Percentiles rank a stretch among this genome's conserved stretches.
These are phyloP conservation scores for Rattus rattus DNA, from an alignment of 2,113 vertebrate species.

Conservation along the genomic window DNA sequence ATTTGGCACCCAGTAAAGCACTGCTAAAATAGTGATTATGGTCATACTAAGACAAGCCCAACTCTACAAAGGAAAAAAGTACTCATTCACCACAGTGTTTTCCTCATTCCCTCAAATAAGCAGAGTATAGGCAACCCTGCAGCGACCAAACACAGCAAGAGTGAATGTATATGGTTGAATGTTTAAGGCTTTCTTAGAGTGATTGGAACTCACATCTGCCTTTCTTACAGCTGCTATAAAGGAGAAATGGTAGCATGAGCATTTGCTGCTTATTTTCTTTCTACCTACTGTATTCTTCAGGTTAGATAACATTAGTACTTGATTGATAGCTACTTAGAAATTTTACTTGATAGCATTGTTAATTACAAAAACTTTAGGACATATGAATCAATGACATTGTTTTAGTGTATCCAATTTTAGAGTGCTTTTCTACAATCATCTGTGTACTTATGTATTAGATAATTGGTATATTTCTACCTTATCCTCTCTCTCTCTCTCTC, in stretches of 20 bases:
- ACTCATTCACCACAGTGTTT: background rate
- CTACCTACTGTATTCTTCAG: background rate
- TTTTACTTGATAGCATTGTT: background rate
- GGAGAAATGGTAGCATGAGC: background rate
- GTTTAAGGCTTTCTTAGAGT: background rate
- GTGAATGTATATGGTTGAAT: background rate
- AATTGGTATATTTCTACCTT: too few species aligned
- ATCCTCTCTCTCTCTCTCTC: too few species aligned
- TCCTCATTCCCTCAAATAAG: background rate
- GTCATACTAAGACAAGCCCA: background rate
- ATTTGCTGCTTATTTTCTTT: conserved; percentile 48
- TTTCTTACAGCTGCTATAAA: conserved; percentile 24
- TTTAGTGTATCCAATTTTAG: too few species aligned
- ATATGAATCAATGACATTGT: background rate
- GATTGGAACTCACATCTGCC: background rate
- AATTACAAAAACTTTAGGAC: conserved; percentile 1
- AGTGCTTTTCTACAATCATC: too few species aligned
- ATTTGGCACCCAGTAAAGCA: background rate
- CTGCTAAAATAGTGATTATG: background rate
- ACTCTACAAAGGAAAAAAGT: background rate
- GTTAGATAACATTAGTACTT: conserved; percentile 37
- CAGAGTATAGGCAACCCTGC: background rate
- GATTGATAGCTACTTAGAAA: background rate
- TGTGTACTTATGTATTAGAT: too few species aligned
- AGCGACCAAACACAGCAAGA: conserved; percentile 10